Evolutionary conservation across 2,797 vertebrate species (phyloP), one percentile per base, ranked within the genome.

Genomic region (Platyrinchus mystaceus): DNA sequence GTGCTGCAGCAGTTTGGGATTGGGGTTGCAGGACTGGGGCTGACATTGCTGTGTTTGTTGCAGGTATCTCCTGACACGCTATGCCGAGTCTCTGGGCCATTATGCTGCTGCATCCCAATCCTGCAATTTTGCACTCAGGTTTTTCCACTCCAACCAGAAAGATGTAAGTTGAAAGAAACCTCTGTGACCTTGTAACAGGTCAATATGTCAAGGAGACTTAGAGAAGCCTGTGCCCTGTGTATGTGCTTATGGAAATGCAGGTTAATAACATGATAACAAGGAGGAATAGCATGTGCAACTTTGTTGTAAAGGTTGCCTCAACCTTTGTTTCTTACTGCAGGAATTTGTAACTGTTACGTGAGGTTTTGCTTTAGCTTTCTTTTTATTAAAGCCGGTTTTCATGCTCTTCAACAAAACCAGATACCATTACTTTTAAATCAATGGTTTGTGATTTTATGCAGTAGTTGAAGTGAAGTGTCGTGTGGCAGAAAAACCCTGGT

Each of bases 71-170:
- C 97, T 99, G 96, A 99, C 99, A 0, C 99, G 99, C 91, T 99
- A 99, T 21, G 99, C 99, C 4, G 98, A 98, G 94, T 97, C 99
- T 4, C 96, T 99, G 97, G 99, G 99, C 96, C 99, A 99, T 93
- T 99, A 99, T 12, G 97, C 99, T 95, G 99, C 99, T 97, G 99
- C 99, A 70, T 99, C 99, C 93, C 99, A 99, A 96, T 98, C 99
- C 94, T 99, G 98, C 98, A 99, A 99, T 93, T 99, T 99, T 97
- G 99, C 99, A 96, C 99, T 99, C 99, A 99, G 99, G 98, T 99
- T 99, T 99, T 99, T 99, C 98, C 99, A 99, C 98, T 99, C 99
- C 62, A 99, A 99, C 98, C 99, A 99, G 98, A 99, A 99, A 99
- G 99, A 99, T 99, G 99, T 99, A 97, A 98, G 99, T 98, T 91